These are phyloP conservation scores for Branchipolynoe longqiensis DNA, from an alignment of 2,888 invertebrate genomes.

Conservation along the genomic window DNA sequence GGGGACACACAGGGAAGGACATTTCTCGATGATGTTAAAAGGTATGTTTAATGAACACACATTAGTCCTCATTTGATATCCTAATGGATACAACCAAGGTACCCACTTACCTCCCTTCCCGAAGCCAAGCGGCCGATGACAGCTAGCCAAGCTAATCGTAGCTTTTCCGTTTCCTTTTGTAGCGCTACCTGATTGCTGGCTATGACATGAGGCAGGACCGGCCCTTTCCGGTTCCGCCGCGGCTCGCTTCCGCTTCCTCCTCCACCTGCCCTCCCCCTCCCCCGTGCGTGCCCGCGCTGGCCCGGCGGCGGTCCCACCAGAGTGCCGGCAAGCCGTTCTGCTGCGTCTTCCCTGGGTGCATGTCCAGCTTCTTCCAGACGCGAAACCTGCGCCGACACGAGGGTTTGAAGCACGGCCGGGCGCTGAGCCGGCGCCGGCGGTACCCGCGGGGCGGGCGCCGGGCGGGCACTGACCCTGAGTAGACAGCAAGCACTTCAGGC, in stretches of 20 bases:
- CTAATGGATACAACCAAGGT: too few relatives aligned
- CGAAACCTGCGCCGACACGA: constrained; percentile 41
- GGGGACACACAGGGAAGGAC: too few relatives aligned
- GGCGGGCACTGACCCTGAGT: too few relatives aligned
- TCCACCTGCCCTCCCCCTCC: background rate
- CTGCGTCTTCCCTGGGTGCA: constrained; percentile 11
- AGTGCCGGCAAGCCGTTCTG: constrained; percentile 13
- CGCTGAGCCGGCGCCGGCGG: background rate
- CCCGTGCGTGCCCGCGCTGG: background rate
- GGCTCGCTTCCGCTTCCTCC: background rate
- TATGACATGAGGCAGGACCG: background rate
- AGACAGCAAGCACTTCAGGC: too few relatives aligned
- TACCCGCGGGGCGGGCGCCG: too few relatives aligned
- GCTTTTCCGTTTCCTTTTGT: constrained; percentile 25
- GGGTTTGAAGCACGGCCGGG: constrained; percentile 19
- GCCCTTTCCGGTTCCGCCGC: constrained; percentile 17
- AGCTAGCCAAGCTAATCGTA: background rate
- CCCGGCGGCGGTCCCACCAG: constrained; percentile 1
- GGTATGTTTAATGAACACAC: too few relatives aligned
- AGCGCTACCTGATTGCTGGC: constrained; percentile 27
- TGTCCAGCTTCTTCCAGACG: constrained; percentile 31
- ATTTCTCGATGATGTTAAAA: too few relatives aligned
- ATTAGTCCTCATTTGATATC: too few relatives aligned
- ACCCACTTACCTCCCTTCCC: too few relatives aligned
- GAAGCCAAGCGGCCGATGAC: too few relatives aligned